Base-by-base conservation (phyloP, 2,888 invertebrate species). In the Drosophila diplacantha region DNA sequence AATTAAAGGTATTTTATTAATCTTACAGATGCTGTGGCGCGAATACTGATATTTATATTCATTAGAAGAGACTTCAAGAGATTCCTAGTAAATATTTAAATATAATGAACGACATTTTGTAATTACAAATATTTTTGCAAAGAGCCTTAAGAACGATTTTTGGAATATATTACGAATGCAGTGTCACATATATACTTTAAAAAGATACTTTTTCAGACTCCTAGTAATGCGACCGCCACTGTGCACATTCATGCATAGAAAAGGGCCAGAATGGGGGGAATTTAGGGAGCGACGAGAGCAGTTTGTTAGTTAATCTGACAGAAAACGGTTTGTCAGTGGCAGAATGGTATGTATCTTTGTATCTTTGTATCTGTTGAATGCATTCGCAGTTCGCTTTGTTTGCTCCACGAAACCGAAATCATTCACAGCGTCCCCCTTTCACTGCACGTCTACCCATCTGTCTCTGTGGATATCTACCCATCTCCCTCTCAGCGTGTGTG, bases 281-380 rank as follows among this genome's bases (percentile, higher is more conserved):
- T 32, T 63, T 65, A 11, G 41, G 44, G 31, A 24, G 29, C 24
- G 47, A 44, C 56, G 65, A 65, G 67, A 66, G 72, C 77, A 70
- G 74, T 68, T 70, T 70, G 67, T 61, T 72, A 61, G 74, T 72
- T 80, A 82, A 82, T 76, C 82, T 77, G 82, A 77, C 77, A 80
- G 81, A 61, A 62, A 74, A 74, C 70, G 72, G 68, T 77, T 81
- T 74, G 80, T 70, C 77, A 62, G 80, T 56, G 63, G 51, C 69
- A 63, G 37, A 80, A 52, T 47, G 79, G 73, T 73, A 69, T 71
- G 76, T 71, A 79, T 74, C 71, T 61, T 46, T 37, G 71, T 56
- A 71, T 81, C 75, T 81, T 46, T 37, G 71, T 56, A 71, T 81
- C 75, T 81, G 59, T 55, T 64, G 69, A 49, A 51, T 75, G 81